A percentile compares a stretch with the other conserved stretches of the same genome.
Conservation (phyloP, 2,113 vertebrate genomes). For the Datnioides undecimradiatus region DNA sequence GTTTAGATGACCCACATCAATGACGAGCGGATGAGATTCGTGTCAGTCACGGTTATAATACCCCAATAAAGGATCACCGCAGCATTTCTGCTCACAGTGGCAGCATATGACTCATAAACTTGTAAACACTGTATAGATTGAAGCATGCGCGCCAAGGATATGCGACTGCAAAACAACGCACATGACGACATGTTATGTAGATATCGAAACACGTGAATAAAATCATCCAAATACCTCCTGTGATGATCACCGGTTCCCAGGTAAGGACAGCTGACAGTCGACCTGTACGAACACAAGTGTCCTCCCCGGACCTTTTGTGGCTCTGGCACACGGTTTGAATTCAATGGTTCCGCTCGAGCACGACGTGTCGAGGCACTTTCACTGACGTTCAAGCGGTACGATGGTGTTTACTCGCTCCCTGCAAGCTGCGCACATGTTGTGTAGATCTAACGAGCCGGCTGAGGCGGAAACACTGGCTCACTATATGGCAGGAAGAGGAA, state of each 20-base stretch:
- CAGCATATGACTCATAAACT: background rate
- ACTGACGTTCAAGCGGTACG: background rate
- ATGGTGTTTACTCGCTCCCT: background rate
- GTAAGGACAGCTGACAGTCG: background rate
- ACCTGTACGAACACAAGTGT: background rate
- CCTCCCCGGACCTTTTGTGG: background rate
- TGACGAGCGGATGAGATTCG: background rate
- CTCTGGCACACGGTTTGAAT: background rate
- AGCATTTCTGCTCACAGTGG: background rate
- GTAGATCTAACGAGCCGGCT: slow-evolving; percentile 4
- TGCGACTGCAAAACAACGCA: too few species aligned
- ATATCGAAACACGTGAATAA: background rate
- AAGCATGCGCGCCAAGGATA: background rate
- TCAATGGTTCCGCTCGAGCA: slow-evolving; percentile 24
- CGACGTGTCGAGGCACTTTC: slow-evolving; percentile 20
- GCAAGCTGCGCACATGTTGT: background rate
- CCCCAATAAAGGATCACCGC: too few species aligned
- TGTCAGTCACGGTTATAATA: background rate
- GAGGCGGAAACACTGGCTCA: slow-evolving; percentile 52
- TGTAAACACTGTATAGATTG: background rate
- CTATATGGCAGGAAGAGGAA: slow-evolving; percentile 76
- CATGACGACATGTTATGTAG: rapidly evolving
- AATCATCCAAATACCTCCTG: slow-evolving; percentile 26
- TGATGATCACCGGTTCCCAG: background rate
- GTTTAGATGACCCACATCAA: background rate